These are phyloP conservation scores for Acronicta aceris DNA, from an alignment of 2,888 invertebrate genomes.

Conservation along the genomic window DNA sequence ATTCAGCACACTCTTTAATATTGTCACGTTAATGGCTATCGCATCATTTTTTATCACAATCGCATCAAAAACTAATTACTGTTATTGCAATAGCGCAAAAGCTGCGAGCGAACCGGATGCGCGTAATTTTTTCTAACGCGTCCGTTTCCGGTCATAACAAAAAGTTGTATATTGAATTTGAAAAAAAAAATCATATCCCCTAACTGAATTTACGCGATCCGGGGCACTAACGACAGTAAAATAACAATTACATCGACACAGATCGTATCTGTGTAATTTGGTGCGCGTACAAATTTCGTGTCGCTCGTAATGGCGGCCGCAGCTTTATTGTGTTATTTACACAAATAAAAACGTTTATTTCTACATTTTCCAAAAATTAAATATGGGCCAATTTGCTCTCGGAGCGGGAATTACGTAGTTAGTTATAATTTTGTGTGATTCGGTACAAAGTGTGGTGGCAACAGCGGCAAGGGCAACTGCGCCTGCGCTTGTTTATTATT, in stretches of 20 bases:
- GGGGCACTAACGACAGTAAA: constrained; percentile 85
- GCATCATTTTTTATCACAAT: constrained; percentile 66
- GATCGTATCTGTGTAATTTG: constrained; percentile 86
- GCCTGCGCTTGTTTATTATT: constrained; percentile 68
- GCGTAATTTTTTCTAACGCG: constrained; percentile 86
- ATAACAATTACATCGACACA: constrained; percentile 86
- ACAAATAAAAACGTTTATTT: constrained; percentile 90
- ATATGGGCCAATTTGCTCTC: constrained; percentile 84
- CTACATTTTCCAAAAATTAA: constrained; percentile 89
- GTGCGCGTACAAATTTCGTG: constrained; percentile 80
- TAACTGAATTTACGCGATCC: constrained; percentile 88
- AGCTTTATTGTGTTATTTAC: constrained; percentile 89
- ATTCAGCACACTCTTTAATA: constrained; percentile 64
- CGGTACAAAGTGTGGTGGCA: constrained; percentile 50
- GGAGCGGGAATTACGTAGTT: constrained; percentile 80
- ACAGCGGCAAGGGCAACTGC: constrained; percentile 47
- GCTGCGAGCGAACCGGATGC: constrained; percentile 76
- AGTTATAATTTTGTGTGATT: constrained; percentile 77
- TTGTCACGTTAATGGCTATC: constrained; percentile 66
- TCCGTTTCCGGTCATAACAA: constrained; percentile 81
- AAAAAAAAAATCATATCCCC: constrained; percentile 82
- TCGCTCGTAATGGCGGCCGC: constrained; percentile 78
- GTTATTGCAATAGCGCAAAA: constrained; percentile 80
- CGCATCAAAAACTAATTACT: constrained; percentile 76
- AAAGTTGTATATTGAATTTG: constrained; percentile 79